Evolutionary conservation across 2,797 vertebrate species (phyloP).

Genomic region (Spheniscus humboldti): DNA sequence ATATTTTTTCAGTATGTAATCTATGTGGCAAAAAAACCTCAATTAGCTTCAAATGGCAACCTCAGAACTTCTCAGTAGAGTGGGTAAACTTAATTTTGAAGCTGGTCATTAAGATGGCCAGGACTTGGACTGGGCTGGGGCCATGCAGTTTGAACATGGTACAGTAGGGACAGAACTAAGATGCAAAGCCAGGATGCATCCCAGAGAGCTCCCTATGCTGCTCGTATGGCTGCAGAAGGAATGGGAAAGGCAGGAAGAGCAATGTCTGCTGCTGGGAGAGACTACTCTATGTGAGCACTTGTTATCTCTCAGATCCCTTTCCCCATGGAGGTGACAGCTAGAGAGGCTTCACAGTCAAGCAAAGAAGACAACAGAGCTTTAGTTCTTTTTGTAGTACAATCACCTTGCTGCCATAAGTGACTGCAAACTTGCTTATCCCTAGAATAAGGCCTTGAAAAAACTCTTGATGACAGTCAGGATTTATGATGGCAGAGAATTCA

Average conservation of each 20-base stretch:
- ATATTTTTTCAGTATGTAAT: not conserved
- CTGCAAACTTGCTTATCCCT: not conserved
- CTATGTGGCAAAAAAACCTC: not conserved
- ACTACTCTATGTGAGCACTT: not conserved
- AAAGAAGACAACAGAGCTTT: not conserved
- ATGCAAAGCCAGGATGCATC: not conserved
- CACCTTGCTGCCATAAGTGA: not conserved
- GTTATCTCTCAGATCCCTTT: not conserved
- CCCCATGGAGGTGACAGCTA: not conserved
- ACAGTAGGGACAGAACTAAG: not conserved
- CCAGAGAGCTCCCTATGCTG: not conserved
- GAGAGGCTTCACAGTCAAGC: not conserved
- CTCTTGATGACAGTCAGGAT: not conserved
- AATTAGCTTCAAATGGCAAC: not conserved
- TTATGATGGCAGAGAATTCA: not conserved
- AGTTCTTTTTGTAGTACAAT: not conserved
- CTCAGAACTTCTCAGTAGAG: not conserved
- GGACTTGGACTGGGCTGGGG: not conserved
- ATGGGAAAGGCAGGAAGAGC: not conserved
- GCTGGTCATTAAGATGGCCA: not conserved
- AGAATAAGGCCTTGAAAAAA: not conserved
- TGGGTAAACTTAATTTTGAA: not conserved
- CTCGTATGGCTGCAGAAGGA: not conserved
- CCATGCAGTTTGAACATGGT: not conserved
- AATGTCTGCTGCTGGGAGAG: not conserved